phyloP scores from a whole-genome alignment of 1,140 invertebrate species.

The Drosophila asahinai region DNA sequence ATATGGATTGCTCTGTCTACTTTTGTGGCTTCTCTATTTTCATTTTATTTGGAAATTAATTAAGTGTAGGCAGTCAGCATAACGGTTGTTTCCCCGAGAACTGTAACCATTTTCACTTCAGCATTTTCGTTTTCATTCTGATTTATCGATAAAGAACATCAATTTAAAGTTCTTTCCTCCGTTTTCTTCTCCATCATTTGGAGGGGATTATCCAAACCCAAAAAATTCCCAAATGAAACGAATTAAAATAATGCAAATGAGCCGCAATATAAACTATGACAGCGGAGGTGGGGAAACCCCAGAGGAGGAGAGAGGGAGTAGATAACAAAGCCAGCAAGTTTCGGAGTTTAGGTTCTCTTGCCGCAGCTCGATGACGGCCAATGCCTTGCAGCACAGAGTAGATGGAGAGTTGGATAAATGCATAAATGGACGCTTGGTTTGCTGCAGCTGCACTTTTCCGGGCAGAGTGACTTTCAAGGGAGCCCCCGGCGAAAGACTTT shows the following conservation, averaged over 20 bases:
- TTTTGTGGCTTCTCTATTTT: constrained; percentile 9
- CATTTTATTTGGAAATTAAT: constrained; percentile 63
- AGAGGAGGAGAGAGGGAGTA: constrained; percentile 5
- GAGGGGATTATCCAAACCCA: constrained; percentile 21
- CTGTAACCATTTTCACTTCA: constrained; percentile 41
- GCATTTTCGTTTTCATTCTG: constrained; percentile 52
- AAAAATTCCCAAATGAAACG: constrained; percentile 36
- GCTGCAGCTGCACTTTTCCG: constrained; percentile 54
- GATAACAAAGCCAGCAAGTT: constrained; percentile 55
- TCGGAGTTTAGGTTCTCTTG: constrained; percentile 7
- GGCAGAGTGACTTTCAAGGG: constrained; percentile 47
- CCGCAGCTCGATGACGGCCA: constrained; percentile 50
- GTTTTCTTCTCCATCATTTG: not conserved
- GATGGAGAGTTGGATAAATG: constrained; percentile 39
- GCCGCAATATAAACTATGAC: constrained; percentile 57
- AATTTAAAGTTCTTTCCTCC: constrained; percentile 1
- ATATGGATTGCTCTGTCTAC: constrained; percentile 49
- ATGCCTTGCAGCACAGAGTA: constrained; percentile 26
- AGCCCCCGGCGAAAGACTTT: constrained; percentile 32
- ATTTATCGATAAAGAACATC: constrained; percentile 53
- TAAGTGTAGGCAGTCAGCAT: constrained; percentile 54
- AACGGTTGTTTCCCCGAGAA: constrained; percentile 31
- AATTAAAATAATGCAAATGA: constrained; percentile 81
- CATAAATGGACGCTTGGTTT: constrained; percentile 18
- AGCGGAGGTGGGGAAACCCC: constrained; percentile 15